These are phyloP conservation scores for Cyclophora punctaria DNA, from an alignment of 2,888 invertebrate species.

Conservation along the genomic window DNA sequence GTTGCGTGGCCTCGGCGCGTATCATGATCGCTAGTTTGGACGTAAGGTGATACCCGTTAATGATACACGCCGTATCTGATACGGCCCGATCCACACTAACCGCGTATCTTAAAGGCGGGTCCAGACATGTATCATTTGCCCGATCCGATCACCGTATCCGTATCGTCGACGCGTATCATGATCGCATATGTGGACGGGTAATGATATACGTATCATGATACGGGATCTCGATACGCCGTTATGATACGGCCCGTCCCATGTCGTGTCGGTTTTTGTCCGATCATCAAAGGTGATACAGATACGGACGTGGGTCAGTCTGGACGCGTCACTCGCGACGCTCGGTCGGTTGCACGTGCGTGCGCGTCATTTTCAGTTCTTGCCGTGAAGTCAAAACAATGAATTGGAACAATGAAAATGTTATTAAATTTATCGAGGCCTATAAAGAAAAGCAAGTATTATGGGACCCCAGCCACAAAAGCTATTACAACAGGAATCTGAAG, in stretches of 20 bases:
- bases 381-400: slow-evolving; percentile 3
- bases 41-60: too few relatives aligned
- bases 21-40: too few relatives aligned
- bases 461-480: slow-evolving; percentile 15
- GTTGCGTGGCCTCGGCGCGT: too few relatives aligned
- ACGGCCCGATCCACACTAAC: too few relatives aligned
- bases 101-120: too few relatives aligned
- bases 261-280: slow-evolving; percentile 17
- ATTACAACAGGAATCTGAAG: slow-evolving; percentile 14
- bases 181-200: slow-evolving; percentile 15
- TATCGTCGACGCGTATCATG: slow-evolving; percentile 16
- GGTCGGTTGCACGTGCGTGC: too few relatives aligned
- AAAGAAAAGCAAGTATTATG: slow-evolving; percentile 17
- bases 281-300: slow-evolving; percentile 18
- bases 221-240: slow-evolving; percentile 17
- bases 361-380: too few relatives aligned
- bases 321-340: too few relatives aligned
- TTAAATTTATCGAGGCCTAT: slow-evolving; percentile 16
- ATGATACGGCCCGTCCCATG: slow-evolving; percentile 16
- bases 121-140: too few relatives aligned
- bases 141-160: too few relatives aligned
- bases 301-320: slow-evolving; percentile 3
- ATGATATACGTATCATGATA: slow-evolving; percentile 3
- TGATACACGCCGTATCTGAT: too few relatives aligned
- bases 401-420: slow-evolving; percentile 16